Evolutionary conservation across 2,797 vertebrate genomes (phyloP), one percentile per base, ranked within the genome.

Genomic region (Tenualosa thibaudeaui): DNA sequence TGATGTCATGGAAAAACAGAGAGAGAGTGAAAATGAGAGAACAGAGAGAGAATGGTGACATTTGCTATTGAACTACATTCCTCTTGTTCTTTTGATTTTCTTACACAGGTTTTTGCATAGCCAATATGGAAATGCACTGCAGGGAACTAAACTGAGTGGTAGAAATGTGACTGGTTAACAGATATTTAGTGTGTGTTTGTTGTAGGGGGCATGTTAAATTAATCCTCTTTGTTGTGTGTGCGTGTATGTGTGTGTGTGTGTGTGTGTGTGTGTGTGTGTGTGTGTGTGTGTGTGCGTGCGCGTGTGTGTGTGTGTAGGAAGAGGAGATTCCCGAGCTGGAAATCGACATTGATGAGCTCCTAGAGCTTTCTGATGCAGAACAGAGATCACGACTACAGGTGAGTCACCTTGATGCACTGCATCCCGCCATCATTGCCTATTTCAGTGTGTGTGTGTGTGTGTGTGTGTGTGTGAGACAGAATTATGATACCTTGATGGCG

Each of bases 281-380:
- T 58, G 56, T 58, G 58, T 60, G 58, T 24, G 58, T 60, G 58
- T 60, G 58, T 60, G 58, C 24, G 58, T 60, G 58, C 24, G 58
- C 9, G 58, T 60, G 58, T 60, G 58, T 60, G 12, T 83, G 82
- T 85, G 84, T 86, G 22, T 86, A 96, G 96, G 96, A 96, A 83
- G 96, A 96, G 81, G 96, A 95, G 84, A 94, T 94, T 85, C 96
- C 96, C 8, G 97, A 98, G 92, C 94, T 96, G 85, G 98, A 99
- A 91, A 98, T 99, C 78, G 98, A 99, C 92, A 97, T 99, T 90
- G 98, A 99, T 90, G 96, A 97, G 89, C 97, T 99, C 82, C 94
- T 98, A 93, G 98, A 99, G 87, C 94, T 98, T 82, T 89, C 96
- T 43, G 95, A 96, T 5, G 96, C 97, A 51, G 96, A 97, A 85